Evolutionary conservation across 2,797 vertebrate species (phyloP).

Genomic region (Trichosurus vulpecula): DNA sequence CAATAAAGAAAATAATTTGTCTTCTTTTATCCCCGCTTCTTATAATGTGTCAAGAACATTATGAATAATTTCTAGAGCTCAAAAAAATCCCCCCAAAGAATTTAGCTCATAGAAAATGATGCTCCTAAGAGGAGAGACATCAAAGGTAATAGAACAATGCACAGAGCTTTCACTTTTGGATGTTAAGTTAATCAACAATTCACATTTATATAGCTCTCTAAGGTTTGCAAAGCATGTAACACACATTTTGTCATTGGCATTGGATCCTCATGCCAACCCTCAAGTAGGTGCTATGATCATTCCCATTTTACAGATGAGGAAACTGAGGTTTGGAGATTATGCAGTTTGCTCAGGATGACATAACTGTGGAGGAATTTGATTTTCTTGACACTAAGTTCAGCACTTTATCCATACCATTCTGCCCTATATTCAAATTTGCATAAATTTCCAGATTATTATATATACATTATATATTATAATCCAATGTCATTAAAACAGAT

Average conservation of each 20-base stretch:
- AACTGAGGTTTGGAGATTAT: not conserved
- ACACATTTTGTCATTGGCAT: not conserved
- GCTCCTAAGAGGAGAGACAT: constrained; percentile 1
- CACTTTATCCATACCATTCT: not conserved
- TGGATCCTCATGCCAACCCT: not conserved
- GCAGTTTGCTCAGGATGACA: not conserved
- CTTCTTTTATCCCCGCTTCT: constrained; percentile 57
- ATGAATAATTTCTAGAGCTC: constrained; percentile 58
- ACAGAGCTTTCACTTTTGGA: constrained; percentile 39
- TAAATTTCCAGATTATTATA: not conserved
- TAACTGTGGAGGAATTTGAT: not conserved
- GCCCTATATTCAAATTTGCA: not conserved
- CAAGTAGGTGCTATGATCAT: not conserved
- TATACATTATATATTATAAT: no score
- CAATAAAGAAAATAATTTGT: not conserved
- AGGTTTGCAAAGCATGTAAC: not conserved
- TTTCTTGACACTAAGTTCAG: not conserved
- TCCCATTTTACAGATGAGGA: not conserved
- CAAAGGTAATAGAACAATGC: not conserved
- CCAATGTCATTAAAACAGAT: not conserved
- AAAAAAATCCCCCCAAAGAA: constrained; percentile 35
- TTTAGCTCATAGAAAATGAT: constrained; percentile 21
- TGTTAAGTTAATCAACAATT: not conserved
- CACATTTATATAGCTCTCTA: not conserved
- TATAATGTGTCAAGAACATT: constrained; percentile 74